A percentile compares a stretch with the other conserved stretches of the same genome.
phyloP scores from a whole-genome alignment of 2,888 invertebrate species.

The Parelbella ahira region DNA sequence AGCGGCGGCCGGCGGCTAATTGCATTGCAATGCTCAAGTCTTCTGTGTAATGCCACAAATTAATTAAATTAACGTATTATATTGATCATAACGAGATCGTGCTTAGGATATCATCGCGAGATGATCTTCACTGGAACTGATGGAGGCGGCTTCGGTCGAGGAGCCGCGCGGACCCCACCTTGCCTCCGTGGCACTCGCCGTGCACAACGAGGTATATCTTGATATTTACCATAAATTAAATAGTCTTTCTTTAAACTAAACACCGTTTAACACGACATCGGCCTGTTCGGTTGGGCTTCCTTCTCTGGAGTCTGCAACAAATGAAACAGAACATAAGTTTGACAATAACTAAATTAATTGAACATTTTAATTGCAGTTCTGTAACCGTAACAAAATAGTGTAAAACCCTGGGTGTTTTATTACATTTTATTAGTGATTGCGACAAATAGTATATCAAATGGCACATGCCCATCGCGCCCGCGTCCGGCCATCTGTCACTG shows the following conservation, averaged over 20 bases:
- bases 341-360: not conserved
- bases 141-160: constrained; percentile 39
- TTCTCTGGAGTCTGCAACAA: constrained; percentile 84
- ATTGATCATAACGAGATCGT: constrained; percentile 80
- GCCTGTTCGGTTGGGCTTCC: constrained; percentile 82
- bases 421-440: constrained; percentile 56
- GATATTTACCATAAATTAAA: constrained; percentile 68
- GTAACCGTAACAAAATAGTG: constrained; percentile 28
- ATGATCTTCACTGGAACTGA: constrained; percentile 70
- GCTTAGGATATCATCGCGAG: constrained; percentile 73
- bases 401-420: constrained; percentile 41
- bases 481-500: constrained; percentile 75
- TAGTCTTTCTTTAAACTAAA: constrained; percentile 57
- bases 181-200: constrained; percentile 34
- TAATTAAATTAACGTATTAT: constrained; percentile 63
- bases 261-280: constrained; percentile 65
- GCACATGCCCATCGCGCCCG: constrained; percentile 61
- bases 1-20: constrained; percentile 42
- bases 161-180: constrained; percentile 28
- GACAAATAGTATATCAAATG: constrained; percentile 63
- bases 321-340: constrained; percentile 45
- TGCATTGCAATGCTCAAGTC: constrained; percentile 76
- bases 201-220: constrained; percentile 62
- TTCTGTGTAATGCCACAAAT: constrained; percentile 75
- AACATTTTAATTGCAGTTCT: not conserved